Conservation (phyloP, 2,888 invertebrate species). For the Bedellia somnulentella region DNA sequence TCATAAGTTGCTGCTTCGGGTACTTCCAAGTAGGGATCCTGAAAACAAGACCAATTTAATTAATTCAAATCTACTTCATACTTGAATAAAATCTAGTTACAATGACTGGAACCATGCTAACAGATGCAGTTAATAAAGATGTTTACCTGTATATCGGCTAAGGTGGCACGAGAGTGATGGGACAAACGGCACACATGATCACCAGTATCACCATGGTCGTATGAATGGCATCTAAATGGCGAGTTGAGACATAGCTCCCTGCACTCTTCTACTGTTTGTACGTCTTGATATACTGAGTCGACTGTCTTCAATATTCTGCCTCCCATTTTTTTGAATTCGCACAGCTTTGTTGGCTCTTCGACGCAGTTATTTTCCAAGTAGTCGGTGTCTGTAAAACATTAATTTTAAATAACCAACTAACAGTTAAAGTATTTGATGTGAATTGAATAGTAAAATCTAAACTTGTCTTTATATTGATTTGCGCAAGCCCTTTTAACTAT, state of each 20-base stretch:
- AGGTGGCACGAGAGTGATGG: slow-evolving; percentile 86
- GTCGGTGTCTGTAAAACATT: slow-evolving; percentile 57
- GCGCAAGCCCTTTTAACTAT: too few relatives aligned
- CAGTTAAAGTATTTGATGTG: too few relatives aligned
- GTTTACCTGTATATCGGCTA: slow-evolving; percentile 88
- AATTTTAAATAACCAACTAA: neutral
- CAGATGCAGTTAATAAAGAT: too few relatives aligned
- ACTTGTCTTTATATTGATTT: too few relatives aligned
- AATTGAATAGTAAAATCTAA: too few relatives aligned
- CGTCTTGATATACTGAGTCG: slow-evolving; percentile 90
- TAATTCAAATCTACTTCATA: neutral
- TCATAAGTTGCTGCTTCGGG: slow-evolving; percentile 92
- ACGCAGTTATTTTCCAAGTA: slow-evolving; percentile 93
- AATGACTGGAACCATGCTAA: too few relatives aligned
- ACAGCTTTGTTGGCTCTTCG: slow-evolving; percentile 90
- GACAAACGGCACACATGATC: slow-evolving; percentile 91
- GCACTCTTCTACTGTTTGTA: slow-evolving; percentile 84
- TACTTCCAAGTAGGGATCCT: slow-evolving; percentile 88
- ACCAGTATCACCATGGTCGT: slow-evolving; percentile 91
- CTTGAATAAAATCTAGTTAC: too few relatives aligned
- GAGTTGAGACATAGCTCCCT: slow-evolving; percentile 87
- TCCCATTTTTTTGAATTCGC: slow-evolving; percentile 88
- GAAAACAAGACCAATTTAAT: slow-evolving; percentile 7
- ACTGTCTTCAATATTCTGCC: slow-evolving; percentile 91
- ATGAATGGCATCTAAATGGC: slow-evolving; percentile 88